A percentile compares a stretch with the other conserved stretches of the same genome.
Evolutionary conservation across 2,888 invertebrate genomes (phyloP).

Genomic region (Athalia cordata): DNA sequence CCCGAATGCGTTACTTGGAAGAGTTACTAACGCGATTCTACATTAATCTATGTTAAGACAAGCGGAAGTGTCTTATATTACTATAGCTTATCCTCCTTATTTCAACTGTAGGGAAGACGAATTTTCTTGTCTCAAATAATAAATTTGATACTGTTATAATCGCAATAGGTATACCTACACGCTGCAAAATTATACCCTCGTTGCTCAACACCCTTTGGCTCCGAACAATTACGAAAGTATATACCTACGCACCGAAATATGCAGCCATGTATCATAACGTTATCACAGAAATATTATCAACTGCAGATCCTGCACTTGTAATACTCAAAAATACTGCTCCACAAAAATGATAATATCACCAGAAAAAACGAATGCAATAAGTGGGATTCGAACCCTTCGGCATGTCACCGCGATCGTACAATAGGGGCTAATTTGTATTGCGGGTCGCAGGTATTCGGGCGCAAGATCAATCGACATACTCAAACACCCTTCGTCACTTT

Average conservation of each 20-base stretch:
- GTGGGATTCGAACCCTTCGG: too few relatives aligned
- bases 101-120: constrained; percentile 25
- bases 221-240: constrained; percentile 21
- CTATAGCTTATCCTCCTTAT: too few relatives aligned
- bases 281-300: too few relatives aligned
- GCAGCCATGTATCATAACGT: not conserved
- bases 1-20: constrained; percentile 22
- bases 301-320: too few relatives aligned
- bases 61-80: constrained; percentile 15
- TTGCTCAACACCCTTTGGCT: constrained; percentile 8
- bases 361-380: too few relatives aligned
- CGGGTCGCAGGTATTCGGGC: too few relatives aligned
- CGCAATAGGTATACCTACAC: not conserved
- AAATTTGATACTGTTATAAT: constrained; percentile 17
- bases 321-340: too few relatives aligned
- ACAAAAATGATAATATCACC: too few relatives aligned
- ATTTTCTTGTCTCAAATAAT: constrained; percentile 41
- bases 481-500: too few relatives aligned
- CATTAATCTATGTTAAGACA: constrained; percentile 42
- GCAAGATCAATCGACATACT: too few relatives aligned
- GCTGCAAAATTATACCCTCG: constrained; percentile 15
- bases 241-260: not conserved
- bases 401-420: too few relatives aligned
- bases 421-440: too few relatives aligned
- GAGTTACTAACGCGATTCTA: constrained; percentile 28